Base-by-base conservation (phyloP, 2,113 vertebrate genomes). In the Origma solitaria region DNA sequence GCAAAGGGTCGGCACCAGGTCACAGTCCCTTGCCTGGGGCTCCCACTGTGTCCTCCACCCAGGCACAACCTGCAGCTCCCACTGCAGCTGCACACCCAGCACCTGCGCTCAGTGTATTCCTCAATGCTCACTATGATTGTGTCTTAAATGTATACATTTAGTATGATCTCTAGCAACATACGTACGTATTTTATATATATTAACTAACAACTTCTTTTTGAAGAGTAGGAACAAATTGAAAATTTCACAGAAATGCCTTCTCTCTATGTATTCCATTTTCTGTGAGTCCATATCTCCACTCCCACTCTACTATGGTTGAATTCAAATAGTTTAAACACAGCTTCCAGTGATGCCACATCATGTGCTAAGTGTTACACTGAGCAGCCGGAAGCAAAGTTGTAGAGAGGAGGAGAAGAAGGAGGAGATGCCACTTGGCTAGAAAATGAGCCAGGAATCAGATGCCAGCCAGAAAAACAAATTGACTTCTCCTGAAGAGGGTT, bases 381-480 rank as follows among this genome's bases (percentile, higher is more conserved):
- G 84, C 91, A 94, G 84, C 30, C 30, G 0, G 72, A 86, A 95
- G 56, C 54, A 65, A 91, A 83, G 66, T 72, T 30, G 16, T 27
- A 79, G 77, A 60, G 81, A 78, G 53, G 49, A 93, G 72, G 64
- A 86, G 58, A 42, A 75, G 16, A 21, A 69, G 79, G 47, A 92
- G 37, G 75, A 86, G 75, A 71, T 37, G 61, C 27, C 66, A 83
- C 85, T 90, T 81, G 40, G 33, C 71, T 85, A 64, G 61, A 93
- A 94, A 88, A 78, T 11, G 24, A 95, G 76, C 53, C 91, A 82
- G 69, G 61, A 92, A 90, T 86, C 72, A 61, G 92, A 70, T 49
- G 54, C 53, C 84, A 93, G 85, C 33, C 71, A 88, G 57, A 38
- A 80, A 96, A 94, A 92, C 35, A 93, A 95, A 94, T 0, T 86